Base-by-base conservation (phyloP, 2,797 vertebrate species). In the Pantherophis alleghaniensis region DNA sequence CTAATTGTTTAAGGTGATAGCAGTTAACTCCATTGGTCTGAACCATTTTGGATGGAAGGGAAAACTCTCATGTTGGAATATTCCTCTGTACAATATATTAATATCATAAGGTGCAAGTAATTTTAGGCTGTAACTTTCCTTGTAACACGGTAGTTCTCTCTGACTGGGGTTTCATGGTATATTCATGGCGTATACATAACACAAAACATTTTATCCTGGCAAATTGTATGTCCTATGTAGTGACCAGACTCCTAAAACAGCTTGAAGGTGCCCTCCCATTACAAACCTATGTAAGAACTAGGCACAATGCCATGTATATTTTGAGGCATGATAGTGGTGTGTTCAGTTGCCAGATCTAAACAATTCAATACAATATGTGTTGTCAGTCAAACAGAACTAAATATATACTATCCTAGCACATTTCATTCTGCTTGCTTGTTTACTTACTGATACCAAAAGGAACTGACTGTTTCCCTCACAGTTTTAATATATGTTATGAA, bases 51-150 rank as follows among this genome's bases (percentile, higher is more conserved):
- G n/a, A 42, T 32, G 59, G 5, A 22, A 14, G 63, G 87, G 93
- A 61, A 66, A 74, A 32, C 2, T 0, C 0, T 55, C 1, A 16
- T 83, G 1, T 51, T 92, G 69, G 83, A n/a, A 42, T 53, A 92
- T 28, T 91, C 89, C 2, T 47, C 3, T 37, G 20, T 42, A 90
- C 94, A 7, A 0, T 1, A 20, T 55, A 53, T 16, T 51, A 87
- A 87, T 55, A 51, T 13, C 55, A 37, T 87, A 12, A 74, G 47
- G 5, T n/a, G 37, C 47, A 51, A 53, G 90, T 66, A 11, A 79
- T 0, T 0, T 32, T 74, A 57, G 60, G 9, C 56, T 22, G 4
- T 7, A 42, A 20, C 22, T 1, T 89, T 89, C 20, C 32, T 56
- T 66, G 59, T 56, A 11, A 2, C 32, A 90, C 24, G 13, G 12